phyloP scores from a whole-genome alignment of 2,113 vertebrate genomes.

The Saguinus midas region DNA sequence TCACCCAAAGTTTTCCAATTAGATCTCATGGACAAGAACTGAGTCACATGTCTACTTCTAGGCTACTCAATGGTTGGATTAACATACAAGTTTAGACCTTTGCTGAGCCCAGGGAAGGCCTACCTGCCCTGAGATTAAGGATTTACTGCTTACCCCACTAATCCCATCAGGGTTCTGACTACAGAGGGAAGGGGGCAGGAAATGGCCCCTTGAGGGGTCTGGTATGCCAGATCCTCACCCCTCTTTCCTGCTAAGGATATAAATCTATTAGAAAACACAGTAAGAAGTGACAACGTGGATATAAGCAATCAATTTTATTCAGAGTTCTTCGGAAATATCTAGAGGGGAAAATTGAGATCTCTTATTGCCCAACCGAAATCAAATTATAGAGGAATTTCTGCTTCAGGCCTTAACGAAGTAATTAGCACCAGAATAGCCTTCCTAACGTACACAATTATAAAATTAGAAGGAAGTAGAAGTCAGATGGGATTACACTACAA shows the following conservation, averaged over 20 bases:
- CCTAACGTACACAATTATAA: background rate
- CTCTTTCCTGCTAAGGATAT: background rate
- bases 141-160: background rate
- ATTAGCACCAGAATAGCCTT: background rate
- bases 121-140: background rate
- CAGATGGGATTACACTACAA: background rate
- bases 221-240: background rate
- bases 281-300: background rate
- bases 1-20: background rate
- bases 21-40: background rate
- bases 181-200: background rate
- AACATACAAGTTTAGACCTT: background rate
- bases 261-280: constrained; percentile 8
- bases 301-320: background rate
- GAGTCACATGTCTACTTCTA: background rate
- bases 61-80: background rate
- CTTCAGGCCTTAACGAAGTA: background rate
- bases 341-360: background rate
- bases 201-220: background rate
- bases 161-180: background rate
- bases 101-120: background rate
- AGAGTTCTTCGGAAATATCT: background rate
- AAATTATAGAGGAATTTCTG: background rate
- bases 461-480: background rate
- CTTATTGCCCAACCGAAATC: background rate